A percentile compares a stretch with the other conserved stretches of the same genome.
These are phyloP conservation scores for Melanotus villosus DNA, from an alignment of 2,888 invertebrate genomes.

Conservation along the genomic window DNA sequence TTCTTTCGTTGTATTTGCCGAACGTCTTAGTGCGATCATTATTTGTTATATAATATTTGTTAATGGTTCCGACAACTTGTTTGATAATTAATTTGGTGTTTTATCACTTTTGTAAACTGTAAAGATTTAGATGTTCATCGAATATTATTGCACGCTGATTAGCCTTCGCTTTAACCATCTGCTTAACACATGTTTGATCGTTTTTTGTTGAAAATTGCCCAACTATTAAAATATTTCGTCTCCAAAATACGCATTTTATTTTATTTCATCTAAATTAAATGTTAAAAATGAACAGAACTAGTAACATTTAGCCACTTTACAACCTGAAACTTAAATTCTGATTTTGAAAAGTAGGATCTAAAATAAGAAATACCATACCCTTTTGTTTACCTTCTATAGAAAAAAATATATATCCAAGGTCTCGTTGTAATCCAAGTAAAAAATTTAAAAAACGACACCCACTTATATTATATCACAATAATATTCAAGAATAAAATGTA, in stretches of 20 bases:
- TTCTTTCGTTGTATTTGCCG: background rate
- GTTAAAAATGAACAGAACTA: no score
- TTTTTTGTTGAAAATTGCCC: background rate
- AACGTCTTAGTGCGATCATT: background rate
- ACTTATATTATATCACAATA: slow-evolving; percentile 26
- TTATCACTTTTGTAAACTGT: no score
- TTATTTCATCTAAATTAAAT: background rate
- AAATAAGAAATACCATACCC: slow-evolving; percentile 1
- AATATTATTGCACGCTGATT: no score
- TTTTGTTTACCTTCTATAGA: slow-evolving; percentile 24
- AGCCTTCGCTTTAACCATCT: no score
- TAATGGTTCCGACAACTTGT: background rate
- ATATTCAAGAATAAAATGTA: slow-evolving; percentile 12
- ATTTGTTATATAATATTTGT: background rate
- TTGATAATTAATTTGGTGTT: no score
- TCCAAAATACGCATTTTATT: background rate
- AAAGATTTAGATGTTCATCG: no score
- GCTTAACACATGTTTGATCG: background rate
- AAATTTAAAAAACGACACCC: slow-evolving; percentile 22
- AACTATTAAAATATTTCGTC: background rate
- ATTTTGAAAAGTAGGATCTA: background rate
- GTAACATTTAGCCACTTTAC: no score
- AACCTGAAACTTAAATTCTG: background rate
- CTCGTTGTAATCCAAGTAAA: background rate
- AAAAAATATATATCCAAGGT: slow-evolving; percentile 16